These are phyloP conservation scores for Indri indri DNA, from an alignment of 2,113 vertebrate genomes.

Conservation along the genomic window DNA sequence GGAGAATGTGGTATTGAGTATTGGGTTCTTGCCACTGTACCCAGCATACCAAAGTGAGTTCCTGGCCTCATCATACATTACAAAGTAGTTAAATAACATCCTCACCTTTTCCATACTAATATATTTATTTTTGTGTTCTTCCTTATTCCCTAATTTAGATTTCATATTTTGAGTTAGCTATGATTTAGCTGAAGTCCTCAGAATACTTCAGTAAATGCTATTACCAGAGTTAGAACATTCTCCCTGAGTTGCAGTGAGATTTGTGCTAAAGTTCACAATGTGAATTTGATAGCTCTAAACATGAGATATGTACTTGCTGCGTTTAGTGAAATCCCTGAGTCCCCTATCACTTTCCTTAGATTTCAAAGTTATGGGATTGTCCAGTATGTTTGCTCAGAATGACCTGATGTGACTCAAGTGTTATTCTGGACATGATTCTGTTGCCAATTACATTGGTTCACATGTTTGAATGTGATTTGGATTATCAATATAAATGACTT, in stretches of 20 bases:
- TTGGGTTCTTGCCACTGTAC: slow-evolving; percentile 53
- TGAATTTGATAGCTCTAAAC: slow-evolving; percentile 69
- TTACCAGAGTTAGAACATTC: slow-evolving; percentile 61
- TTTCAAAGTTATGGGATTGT: slow-evolving; percentile 69
- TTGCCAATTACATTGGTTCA: slow-evolving; percentile 41
- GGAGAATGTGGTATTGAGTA: slow-evolving; percentile 60
- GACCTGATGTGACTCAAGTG: slow-evolving; percentile 64
- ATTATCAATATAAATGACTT: slow-evolving; percentile 50
- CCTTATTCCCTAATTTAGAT: neutral
- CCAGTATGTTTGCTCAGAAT: slow-evolving; percentile 58
- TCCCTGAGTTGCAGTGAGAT: slow-evolving; percentile 57
- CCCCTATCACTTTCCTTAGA: slow-evolving; percentile 70
- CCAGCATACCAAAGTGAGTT: slow-evolving; percentile 49
- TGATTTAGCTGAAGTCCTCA: slow-evolving; percentile 25
- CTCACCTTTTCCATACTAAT: neutral
- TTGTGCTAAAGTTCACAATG: slow-evolving; percentile 72
- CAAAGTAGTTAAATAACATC: slow-evolving; percentile 39
- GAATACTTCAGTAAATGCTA: slow-evolving; percentile 42
- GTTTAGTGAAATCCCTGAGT: slow-evolving; percentile 67
- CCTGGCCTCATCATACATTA: slow-evolving; percentile 15
- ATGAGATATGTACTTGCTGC: slow-evolving; percentile 63
- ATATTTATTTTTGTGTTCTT: slow-evolving; percentile 44
- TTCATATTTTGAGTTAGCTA: slow-evolving; percentile 34
- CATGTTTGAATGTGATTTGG: slow-evolving; percentile 43
- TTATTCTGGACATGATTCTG: slow-evolving; percentile 55